Evolutionary conservation across 2,797 vertebrate species (phyloP), one percentile per base, ranked within the genome.

Genomic region (Lithobates pipiens): DNA sequence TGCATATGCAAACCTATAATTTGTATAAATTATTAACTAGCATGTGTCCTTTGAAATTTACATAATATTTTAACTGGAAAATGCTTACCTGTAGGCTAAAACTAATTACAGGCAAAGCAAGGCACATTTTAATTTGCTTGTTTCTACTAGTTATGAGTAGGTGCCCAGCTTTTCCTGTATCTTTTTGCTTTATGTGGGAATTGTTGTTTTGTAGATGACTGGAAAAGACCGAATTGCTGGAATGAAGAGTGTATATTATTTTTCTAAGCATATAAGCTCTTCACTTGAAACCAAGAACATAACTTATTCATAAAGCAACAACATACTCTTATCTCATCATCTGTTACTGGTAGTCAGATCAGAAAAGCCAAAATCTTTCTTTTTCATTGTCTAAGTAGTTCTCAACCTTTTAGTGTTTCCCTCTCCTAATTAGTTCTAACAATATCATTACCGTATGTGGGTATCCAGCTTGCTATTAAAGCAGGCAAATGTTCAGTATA

Each of bases 371-470:
- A 74, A 34, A 34, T 50, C 5, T 44, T 34, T 36, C 23, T 54
- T 71, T 73, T 80, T 78, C 39, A 79, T 78, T 70, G 13, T 76
- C 27, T 70, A 13, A 77, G 46, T 7, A 50, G 15, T n/a, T 83
- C 23, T 76, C n/a, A 57, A 15, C 54, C 76, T 63, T 79, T 67
- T 46, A 79, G 54, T 15, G 16, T 29, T 68, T 29, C 29, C 70
- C 32, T 61, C 21, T 80, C 65, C 67, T 86, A 86, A 81, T 86
- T 82, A 81, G 46, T 70, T 86, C 72, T 76, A 68, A 81, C 67
- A n/a, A 75, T 75, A 85, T 81, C 72, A 57, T 80, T 85, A 81
- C 77, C 77, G 34, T 85, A 75, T 81, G 84, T 76, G 77, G 54
- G 63, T 27, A 82, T 70, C 23, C 78, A 76, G 78, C 25, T 50